Conservation (phyloP, 2,888 invertebrate genomes). For the Sarcophaga rosellei region DNA sequence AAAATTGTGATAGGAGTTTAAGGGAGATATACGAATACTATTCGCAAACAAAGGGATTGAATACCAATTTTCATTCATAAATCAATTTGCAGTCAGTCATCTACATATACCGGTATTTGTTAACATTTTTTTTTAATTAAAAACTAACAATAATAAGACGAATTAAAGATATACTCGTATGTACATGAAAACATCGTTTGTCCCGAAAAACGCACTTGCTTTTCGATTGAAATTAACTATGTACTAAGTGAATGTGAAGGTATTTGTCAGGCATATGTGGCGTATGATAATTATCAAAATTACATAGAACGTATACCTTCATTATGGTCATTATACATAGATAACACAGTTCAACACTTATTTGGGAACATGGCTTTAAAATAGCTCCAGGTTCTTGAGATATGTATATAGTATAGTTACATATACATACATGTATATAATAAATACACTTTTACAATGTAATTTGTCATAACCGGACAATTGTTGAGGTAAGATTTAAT, state of each 20-base stretch:
- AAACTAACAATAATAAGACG: too few species aligned
- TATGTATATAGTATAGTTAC: background rate
- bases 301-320: background rate
- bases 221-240: too few species aligned
- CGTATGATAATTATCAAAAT: background rate
- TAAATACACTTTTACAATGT: background rate
- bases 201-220: too few species aligned
- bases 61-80: conserved; percentile 45
- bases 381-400: too few species aligned
- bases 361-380: too few species aligned
- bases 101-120: background rate
- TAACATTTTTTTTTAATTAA: too few species aligned
- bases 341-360: too few species aligned
- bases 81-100: background rate
- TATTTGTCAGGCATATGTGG: background rate
- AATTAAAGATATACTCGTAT: too few species aligned
- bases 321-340: too few species aligned
- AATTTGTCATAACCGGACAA: background rate
- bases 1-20: background rate
- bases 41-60: background rate
- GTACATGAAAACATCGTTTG: too few species aligned
- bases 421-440: background rate
- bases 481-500: background rate
- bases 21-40: too few species aligned
- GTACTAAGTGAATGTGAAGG: too few species aligned